Base-by-base conservation (phyloP, 1,140 invertebrate species). In the Diorhabda elongata region DNA sequence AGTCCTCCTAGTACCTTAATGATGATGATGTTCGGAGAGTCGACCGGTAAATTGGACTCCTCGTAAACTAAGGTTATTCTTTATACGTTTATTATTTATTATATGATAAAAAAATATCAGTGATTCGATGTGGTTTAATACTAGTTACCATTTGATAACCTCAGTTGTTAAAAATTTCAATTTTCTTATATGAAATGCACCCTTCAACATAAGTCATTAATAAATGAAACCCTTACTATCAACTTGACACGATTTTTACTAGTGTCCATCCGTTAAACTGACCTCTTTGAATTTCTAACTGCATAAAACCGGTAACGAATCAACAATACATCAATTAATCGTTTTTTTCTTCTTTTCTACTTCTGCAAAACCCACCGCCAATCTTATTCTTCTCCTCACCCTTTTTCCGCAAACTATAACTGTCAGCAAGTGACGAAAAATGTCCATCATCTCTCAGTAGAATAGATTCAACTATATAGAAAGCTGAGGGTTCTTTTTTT, bases 351-450 rank as follows among this genome's bases (percentile, higher is more conserved):
- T 60, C n/a, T 56, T 6, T 56, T 6, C 52, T 7, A 56, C 6
- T n/a, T n/a, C 52, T 7, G 6, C 7, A 8, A 45, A 63, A 63
- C 9, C 44, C 11, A 26, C 4, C 64, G 47, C 26, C 52, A 42
- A n/a, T 65, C 26, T 65, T 44, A 6, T 44, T 7, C 44, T 57
- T 58, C 41, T 65, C 44, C 56, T 42, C 58, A 41, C 9, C 64
- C 64, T 52, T 58, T 65, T 65, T 65, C 64, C 64, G 64, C 64
- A 65, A 65, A 65, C 64, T 65, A 65, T 65, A 65, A 65, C 64
- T 65, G 64, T 65, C 64, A 65, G 64, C 64, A 65, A 65, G 42
- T 65, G 64, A 65, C 64, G 64, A 65, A 45, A 9, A 42, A 58
- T 11, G 64, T 65, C 64, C 64, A 65, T 65, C 64, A 65, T 26